phyloP scores from a whole-genome alignment of 2,888 invertebrate genomes.

The Lasioglossum zephyrum region DNA sequence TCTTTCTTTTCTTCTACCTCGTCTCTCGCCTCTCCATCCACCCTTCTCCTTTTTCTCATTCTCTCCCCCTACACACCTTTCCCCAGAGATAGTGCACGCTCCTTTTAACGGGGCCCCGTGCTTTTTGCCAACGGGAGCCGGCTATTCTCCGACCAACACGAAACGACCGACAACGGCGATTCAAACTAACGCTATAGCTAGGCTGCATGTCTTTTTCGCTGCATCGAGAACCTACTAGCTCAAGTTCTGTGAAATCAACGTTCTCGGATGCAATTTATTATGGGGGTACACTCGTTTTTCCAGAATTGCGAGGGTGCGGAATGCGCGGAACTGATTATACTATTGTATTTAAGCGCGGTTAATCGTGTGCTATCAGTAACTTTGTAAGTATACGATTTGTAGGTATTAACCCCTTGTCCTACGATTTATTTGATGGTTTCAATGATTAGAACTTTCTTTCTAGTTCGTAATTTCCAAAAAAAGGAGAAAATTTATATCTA shows the following conservation, averaged over 20 bases:
- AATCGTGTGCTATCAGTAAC: neutral
- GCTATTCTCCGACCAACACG: neutral
- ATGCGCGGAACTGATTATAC: neutral
- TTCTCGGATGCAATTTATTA: too few species aligned
- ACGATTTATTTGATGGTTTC: too few species aligned
- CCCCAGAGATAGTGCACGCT: neutral
- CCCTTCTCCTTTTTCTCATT: neutral
- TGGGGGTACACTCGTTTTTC: too few species aligned
- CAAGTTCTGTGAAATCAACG: neutral
- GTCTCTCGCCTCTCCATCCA: neutral
- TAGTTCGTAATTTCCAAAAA: too few species aligned
- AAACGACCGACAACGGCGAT: neutral
- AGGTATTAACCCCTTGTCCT: neutral
- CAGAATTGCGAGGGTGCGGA: too few species aligned
- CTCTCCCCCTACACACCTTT: slow-evolving; percentile 16
- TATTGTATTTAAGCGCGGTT: neutral
- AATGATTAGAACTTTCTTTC: too few species aligned
- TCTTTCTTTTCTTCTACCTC: neutral
- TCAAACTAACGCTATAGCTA: neutral
- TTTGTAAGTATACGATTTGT: neutral
- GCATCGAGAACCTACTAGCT: neutral
- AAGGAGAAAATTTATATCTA: too few species aligned
- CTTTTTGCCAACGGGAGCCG: slow-evolving; percentile 15
- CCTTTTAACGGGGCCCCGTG: slow-evolving; percentile 10
- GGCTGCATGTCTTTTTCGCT: neutral